phyloP scores from a whole-genome alignment of 2,888 invertebrate species.

The Latheticus oryzae region DNA sequence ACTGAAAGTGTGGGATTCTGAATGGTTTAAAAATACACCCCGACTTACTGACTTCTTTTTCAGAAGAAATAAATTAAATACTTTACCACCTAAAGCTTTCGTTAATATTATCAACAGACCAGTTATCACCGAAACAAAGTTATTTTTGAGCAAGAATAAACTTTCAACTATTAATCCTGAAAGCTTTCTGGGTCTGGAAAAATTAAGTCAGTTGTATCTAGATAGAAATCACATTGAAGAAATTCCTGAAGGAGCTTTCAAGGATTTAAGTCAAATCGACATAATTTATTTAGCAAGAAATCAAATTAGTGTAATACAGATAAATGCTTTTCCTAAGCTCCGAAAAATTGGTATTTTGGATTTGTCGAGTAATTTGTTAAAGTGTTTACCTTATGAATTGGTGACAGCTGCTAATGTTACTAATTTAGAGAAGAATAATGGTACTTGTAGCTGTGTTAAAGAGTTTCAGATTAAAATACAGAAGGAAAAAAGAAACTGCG shows the following conservation, averaged over 20 bases:
- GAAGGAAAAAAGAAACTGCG: not conserved
- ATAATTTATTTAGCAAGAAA: conserved; percentile 22
- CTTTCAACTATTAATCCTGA: conserved; percentile 48
- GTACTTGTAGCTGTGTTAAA: conserved; percentile 7
- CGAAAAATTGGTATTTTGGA: conserved; percentile 29
- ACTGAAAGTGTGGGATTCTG: conserved; percentile 1
- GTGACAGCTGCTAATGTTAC: conserved; percentile 5
- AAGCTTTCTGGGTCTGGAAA: conserved; percentile 47
- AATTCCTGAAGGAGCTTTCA: conserved; percentile 43
- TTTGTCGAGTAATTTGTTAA: conserved; percentile 38
- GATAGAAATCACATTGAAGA: conserved; percentile 49
- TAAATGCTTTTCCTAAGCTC: conserved; percentile 4
- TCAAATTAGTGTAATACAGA: conserved; percentile 11
- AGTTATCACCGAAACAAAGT: conserved; percentile 30
- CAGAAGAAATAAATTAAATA: not conserved
- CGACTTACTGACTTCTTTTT: conserved; percentile 3
- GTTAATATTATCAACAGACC: conserved; percentile 1
- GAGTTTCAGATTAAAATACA: not conserved
- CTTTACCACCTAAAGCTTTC: conserved; percentile 6
- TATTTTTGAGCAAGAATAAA: conserved; percentile 50
- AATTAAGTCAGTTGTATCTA: conserved; percentile 51
- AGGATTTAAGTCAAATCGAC: conserved; percentile 29
- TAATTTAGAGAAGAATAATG: conserved; percentile 1
- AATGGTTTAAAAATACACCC: conserved; percentile 18
- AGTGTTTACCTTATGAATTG: conserved; percentile 42